Percentiles rank a stretch among this genome's conserved stretches.
Conservation (phyloP, 1,140 invertebrate species). For the Maniola jurtina region DNA sequence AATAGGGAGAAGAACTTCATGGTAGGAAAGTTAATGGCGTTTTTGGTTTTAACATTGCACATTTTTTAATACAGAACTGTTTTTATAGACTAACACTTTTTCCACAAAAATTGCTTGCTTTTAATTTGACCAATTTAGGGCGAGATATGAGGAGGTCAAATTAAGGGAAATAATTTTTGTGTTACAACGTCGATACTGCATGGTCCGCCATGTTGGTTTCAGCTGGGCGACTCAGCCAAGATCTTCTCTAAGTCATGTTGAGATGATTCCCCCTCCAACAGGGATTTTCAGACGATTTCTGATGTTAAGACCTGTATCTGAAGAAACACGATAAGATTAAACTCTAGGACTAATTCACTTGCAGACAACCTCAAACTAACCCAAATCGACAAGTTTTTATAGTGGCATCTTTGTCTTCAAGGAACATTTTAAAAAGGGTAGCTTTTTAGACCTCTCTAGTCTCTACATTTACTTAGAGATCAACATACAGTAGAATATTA, state of each 20-base stretch:
- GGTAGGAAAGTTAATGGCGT: conserved; percentile 71
- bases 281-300: conserved; percentile 41
- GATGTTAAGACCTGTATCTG: conserved; percentile 52
- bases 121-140: conserved; percentile 63
- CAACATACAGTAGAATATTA: too few species aligned
- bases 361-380: too few species aligned
- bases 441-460: too few species aligned
- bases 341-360: too few species aligned
- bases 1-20: conserved; percentile 55
- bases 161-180: conserved; percentile 66
- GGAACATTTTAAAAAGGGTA: too few species aligned
- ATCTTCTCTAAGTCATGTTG: conserved; percentile 26
- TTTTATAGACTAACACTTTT: conserved; percentile 43
- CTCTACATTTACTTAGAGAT: too few species aligned
- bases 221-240: conserved; percentile 20
- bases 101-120: conserved; percentile 63
- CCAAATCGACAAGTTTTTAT: too few species aligned
- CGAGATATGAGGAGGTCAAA: conserved; percentile 52
- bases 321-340: conserved; percentile 13
- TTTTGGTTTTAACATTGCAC: conserved; percentile 79
- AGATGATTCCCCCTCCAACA: conserved; percentile 23
- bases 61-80: conserved; percentile 69
- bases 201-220: conserved; percentile 35
- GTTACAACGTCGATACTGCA: conserved; percentile 39
- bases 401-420: too few species aligned